Conservation (phyloP, 2,888 invertebrate species). For the Ellobium chinense region DNA sequence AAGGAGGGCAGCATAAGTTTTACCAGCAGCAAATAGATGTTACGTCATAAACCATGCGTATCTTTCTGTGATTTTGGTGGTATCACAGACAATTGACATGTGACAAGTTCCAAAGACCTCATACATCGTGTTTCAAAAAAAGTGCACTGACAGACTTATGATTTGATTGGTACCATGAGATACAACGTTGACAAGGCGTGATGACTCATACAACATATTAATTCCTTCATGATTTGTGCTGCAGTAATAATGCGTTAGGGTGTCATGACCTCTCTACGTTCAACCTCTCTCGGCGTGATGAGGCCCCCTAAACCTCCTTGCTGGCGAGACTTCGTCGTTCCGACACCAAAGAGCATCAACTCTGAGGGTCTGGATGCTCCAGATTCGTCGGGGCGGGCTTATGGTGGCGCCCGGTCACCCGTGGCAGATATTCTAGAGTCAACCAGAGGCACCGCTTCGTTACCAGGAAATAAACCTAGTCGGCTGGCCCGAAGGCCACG, state of each 20-base stretch:
- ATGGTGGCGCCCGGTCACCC: constrained; percentile 14
- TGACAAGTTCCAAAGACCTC: no score
- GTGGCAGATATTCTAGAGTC: neutral
- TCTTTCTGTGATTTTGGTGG: no score
- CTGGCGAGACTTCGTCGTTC: constrained; percentile 69
- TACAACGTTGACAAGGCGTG: no score
- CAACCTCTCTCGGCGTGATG: constrained; percentile 33
- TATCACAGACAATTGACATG: no score
- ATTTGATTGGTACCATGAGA: no score
- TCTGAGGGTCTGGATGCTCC: constrained; percentile 23
- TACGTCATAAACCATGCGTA: no score
- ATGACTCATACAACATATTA: no score
- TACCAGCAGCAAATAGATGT: no score
- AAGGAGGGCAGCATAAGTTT: no score
- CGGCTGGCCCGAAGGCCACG: constrained; percentile 48
- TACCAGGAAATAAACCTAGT: constrained; percentile 27
- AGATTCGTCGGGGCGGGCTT: constrained; percentile 3
- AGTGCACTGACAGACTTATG: no score
- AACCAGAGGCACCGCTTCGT: neutral
- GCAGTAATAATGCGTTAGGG: neutral
- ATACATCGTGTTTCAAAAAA: no score
- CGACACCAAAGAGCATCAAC: constrained; percentile 16
- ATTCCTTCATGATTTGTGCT: neutral
- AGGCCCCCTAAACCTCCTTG: constrained; percentile 73
- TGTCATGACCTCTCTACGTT: constrained; percentile 33